Evolutionary conservation across 2,113 vertebrate genomes (phyloP).

Genomic region (Rynchops niger): DNA sequence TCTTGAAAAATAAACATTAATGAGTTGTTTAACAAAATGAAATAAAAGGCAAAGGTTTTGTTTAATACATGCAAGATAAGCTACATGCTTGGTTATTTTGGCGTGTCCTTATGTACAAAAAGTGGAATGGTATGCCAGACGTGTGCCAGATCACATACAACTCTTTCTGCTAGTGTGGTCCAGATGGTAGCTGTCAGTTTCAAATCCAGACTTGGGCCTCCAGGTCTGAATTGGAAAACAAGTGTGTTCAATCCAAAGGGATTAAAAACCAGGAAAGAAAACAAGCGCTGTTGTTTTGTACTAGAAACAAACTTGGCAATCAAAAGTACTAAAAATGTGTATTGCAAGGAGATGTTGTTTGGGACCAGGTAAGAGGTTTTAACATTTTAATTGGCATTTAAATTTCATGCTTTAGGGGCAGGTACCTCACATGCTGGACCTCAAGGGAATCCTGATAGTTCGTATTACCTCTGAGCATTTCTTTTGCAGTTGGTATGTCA

Average conservation of each 20-base stretch:
- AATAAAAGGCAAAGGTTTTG: background rate
- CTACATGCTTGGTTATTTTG: slow-evolving; percentile 24
- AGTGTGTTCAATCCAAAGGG: slow-evolving; percentile 22
- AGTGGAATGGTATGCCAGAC: background rate
- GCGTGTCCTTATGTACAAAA: background rate
- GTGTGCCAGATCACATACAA: slow-evolving; percentile 29
- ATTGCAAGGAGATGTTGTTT: background rate
- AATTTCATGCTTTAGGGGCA: background rate
- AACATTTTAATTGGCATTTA: slow-evolving; percentile 23
- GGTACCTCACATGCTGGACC: background rate
- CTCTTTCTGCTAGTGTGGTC: slow-evolving; percentile 30
- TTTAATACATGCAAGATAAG: slow-evolving; percentile 24
- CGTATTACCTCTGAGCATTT: slow-evolving; percentile 52
- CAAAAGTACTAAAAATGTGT: background rate
- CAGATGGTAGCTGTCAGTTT: slow-evolving; percentile 61
- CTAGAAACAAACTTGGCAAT: background rate
- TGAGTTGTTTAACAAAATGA: slow-evolving; percentile 35
- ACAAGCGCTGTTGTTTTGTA: slow-evolving; percentile 26
- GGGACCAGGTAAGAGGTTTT: background rate
- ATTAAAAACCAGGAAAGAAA: slow-evolving; percentile 43
- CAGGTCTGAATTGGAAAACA: slow-evolving; percentile 57
- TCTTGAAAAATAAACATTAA: slow-evolving; percentile 59
- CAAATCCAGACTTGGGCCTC: slow-evolving; percentile 19
- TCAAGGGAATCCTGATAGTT: slow-evolving; percentile 24
- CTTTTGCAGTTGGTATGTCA: slow-evolving; percentile 69